Base-by-base conservation (phyloP, 2,888 invertebrate species). In the Dinocampus coccinellae region DNA sequence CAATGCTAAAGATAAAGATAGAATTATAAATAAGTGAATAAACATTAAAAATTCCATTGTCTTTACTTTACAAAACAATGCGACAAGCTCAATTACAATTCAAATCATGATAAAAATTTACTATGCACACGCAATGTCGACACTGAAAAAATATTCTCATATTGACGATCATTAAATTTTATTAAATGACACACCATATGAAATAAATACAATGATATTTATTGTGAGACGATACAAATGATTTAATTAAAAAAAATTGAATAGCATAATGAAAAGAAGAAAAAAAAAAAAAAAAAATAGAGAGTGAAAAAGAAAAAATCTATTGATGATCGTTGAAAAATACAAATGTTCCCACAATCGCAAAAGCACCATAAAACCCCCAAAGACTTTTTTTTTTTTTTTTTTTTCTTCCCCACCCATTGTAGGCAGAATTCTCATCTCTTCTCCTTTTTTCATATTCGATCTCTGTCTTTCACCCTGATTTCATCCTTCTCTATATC, bases 291-390 rank as follows among this genome's bases (percentile, higher is more conserved):
- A 29, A 29, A 4, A 29, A 29, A 29, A 29, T n/a, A n/a, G n/a
- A n/a, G n/a, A n/a, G n/a, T n/a, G 7, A 4, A 29, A 29, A 29
- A 29, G 7, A 47, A 65, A 71, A 11, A 66, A 11, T 55, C 62
- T 64, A 26, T 47, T 67, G 55, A 29, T 10, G 67, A 69, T 42
- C n/a, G 67, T 55, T 66, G 33, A 60, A 69, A 66, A 73, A 69
- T 65, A 26, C 55, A 13, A 7, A 29, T 7, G 33, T 58, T 79
- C 76, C 74, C 77, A 76, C 81, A 79, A 81, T 81, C 73, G 70
- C 70, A 61, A 73, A 69, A 70, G 69, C 71, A 73, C 33, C 69
- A 63, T 62, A 60, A 47, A 55, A 13, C 24, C n/a, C n/a, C n/a
- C n/a, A n/a, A n/a, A n/a, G n/a, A n/a, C n/a, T n/a, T n/a, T n/a